A percentile compares a stretch with the other conserved stretches of the same genome.
Evolutionary conservation across 2,888 invertebrate genomes (phyloP).

Genomic region (Diaprepes abbreviatus): DNA sequence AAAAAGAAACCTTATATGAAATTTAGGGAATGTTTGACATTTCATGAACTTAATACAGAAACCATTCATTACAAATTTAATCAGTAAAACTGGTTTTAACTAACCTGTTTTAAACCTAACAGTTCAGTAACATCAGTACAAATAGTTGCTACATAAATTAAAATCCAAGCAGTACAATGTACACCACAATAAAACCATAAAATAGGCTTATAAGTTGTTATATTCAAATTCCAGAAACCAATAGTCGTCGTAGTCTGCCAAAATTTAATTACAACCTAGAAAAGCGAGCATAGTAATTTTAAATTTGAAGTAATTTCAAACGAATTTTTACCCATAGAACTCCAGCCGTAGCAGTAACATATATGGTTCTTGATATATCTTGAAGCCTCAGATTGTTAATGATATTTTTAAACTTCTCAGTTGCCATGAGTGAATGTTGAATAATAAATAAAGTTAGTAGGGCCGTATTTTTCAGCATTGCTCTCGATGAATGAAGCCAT

Average conservation of each 20-base stretch:
- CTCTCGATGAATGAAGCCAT: slow-evolving; percentile 66
- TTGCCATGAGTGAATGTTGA: slow-evolving; percentile 73
- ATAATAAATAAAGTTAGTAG: slow-evolving; percentile 71
- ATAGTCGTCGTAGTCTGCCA: slow-evolving; percentile 70
- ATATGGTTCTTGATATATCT: slow-evolving; percentile 68
- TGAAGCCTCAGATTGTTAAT: slow-evolving; percentile 66
- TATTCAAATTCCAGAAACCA: slow-evolving; percentile 72
- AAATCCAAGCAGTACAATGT: slow-evolving; percentile 71
- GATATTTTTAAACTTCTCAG: slow-evolving; percentile 66
- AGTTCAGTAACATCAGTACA: slow-evolving; percentile 76
- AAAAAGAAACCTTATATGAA: no score
- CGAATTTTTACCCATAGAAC: slow-evolving; percentile 67
- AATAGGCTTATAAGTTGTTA: slow-evolving; percentile 65
- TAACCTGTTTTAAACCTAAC: slow-evolving; percentile 73
- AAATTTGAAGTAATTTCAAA: no score
- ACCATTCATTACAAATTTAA: no score
- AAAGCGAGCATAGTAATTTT: no score
- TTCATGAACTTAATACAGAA: no score
- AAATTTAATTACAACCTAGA: slow-evolving; percentile 68
- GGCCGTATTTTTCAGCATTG: slow-evolving; percentile 67
- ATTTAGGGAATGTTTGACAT: no score
- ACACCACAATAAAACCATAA: slow-evolving; percentile 69
- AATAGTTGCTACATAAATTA: slow-evolving; percentile 74
- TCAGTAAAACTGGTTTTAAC: no score
- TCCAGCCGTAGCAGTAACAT: slow-evolving; percentile 68